A percentile compares a stretch with the other conserved stretches of the same genome.
Evolutionary conservation across 2,113 vertebrate genomes (phyloP).

Genomic region (Zootoca vivipara): DNA sequence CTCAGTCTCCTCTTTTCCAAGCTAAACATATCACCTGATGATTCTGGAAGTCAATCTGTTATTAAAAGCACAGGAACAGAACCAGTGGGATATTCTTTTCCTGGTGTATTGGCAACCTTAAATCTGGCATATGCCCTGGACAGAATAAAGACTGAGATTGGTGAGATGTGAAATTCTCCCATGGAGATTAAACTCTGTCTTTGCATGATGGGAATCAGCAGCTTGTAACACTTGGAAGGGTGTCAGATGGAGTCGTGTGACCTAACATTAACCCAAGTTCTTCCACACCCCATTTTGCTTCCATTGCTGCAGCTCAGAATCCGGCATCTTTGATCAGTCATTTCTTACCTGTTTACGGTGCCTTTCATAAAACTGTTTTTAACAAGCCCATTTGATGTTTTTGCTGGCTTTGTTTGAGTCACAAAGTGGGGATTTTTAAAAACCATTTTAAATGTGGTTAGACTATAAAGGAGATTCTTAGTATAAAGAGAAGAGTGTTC

Average conservation of each 20-base stretch:
- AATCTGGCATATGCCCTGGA: background rate
- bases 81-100: background rate
- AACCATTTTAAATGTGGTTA: constrained; percentile 55
- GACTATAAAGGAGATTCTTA: constrained; percentile 52
- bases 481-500: constrained; percentile 21
- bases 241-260: background rate
- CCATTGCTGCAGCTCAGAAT: background rate
- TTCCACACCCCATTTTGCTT: background rate
- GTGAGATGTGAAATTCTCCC: background rate
- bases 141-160: background rate
- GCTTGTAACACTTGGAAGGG: no score
- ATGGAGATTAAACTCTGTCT: background rate
- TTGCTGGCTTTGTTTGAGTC: constrained; percentile 61
- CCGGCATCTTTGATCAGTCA: constrained; percentile 13
- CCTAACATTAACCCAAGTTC: no score
- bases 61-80: background rate
- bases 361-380: constrained; percentile 22
- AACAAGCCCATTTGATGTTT: constrained; percentile 36
- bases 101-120: background rate
- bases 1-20: background rate
- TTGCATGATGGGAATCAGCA: background rate
- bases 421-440: constrained; percentile 64
- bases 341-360: constrained; percentile 9
- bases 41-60: background rate
- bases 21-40: background rate